These are phyloP conservation scores for Anabacerthia variegaticeps DNA, from an alignment of 2,797 vertebrate species.

Conservation along the genomic window DNA sequence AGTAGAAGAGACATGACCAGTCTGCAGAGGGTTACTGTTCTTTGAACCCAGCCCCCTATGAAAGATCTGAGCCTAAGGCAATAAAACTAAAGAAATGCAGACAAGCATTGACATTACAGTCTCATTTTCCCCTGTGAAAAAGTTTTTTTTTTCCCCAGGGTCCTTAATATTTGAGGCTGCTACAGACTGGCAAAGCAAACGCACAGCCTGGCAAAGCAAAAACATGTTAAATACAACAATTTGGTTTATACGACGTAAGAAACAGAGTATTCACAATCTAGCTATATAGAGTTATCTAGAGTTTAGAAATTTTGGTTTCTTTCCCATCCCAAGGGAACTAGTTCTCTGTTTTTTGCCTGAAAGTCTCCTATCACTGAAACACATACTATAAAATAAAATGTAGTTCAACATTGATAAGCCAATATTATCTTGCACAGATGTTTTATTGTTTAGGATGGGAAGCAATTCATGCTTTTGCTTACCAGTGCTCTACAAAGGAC, in stretches of 20 bases:
- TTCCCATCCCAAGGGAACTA: background rate
- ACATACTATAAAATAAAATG: background rate
- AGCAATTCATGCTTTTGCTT: conserved; percentile 43
- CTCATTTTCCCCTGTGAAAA: background rate
- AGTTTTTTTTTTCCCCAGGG: background rate
- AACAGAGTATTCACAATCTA: background rate
- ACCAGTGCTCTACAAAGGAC: conserved; percentile 7
- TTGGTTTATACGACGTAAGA: background rate
- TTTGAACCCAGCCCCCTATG: background rate
- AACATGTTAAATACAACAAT: background rate
- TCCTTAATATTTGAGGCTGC: background rate
- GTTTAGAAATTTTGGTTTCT: background rate
- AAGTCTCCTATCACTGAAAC: background rate
- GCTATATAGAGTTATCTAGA: background rate
- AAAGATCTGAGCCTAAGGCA: background rate
- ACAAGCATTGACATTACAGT: background rate
- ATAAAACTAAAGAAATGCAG: background rate
- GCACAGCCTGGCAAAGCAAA: background rate
- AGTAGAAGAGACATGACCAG: background rate
- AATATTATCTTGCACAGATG: conserved; percentile 47
- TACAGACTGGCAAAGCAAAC: background rate
- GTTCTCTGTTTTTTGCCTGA: background rate
- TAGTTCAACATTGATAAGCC: conserved; percentile 20
- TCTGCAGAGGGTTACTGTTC: background rate
- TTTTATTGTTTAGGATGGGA: conserved; percentile 35